phyloP scores from a whole-genome alignment of 2,113 vertebrate species.

The Xiphophorus maculatus region DNA sequence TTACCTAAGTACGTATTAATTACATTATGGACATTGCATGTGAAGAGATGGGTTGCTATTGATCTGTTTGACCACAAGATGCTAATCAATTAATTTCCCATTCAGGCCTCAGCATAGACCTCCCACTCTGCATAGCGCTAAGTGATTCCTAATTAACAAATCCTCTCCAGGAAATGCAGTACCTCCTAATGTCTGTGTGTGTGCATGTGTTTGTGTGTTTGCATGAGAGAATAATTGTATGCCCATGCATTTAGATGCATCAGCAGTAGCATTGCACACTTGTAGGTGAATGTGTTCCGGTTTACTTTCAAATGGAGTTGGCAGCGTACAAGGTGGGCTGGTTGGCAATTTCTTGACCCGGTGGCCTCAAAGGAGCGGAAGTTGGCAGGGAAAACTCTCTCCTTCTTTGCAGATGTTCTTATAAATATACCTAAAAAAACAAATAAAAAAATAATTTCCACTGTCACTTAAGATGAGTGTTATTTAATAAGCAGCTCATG shows the following conservation, averaged over 20 bases:
- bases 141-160: slow-evolving; percentile 63
- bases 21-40: slow-evolving; percentile 25
- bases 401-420: background rate
- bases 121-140: slow-evolving; percentile 8
- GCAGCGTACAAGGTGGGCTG: slow-evolving; percentile 52
- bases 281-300: slow-evolving; percentile 13
- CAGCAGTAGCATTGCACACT: slow-evolving; percentile 7
- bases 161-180: slow-evolving; percentile 15
- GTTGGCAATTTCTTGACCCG: slow-evolving; percentile 54
- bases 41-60: slow-evolving; percentile 34
- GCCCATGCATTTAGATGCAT: background rate
- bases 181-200: background rate
- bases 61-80: slow-evolving; percentile 40
- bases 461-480: background rate
- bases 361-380: slow-evolving; percentile 33
- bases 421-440: slow-evolving; percentile 25
- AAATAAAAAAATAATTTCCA: slow-evolving; percentile 2
- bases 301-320: slow-evolving; percentile 46
- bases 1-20: slow-evolving; percentile 29
- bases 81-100: slow-evolving; percentile 52
- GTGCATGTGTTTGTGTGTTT: slow-evolving; percentile 2
- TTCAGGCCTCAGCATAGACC: slow-evolving; percentile 2
- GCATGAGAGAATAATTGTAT: background rate
- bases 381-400: slow-evolving; percentile 34
- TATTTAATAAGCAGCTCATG: slow-evolving; percentile 11